A percentile compares a stretch with the other conserved stretches of the same genome.
Conservation (phyloP, 2,797 vertebrate genomes). For the Clarias laeviceps region DNA sequence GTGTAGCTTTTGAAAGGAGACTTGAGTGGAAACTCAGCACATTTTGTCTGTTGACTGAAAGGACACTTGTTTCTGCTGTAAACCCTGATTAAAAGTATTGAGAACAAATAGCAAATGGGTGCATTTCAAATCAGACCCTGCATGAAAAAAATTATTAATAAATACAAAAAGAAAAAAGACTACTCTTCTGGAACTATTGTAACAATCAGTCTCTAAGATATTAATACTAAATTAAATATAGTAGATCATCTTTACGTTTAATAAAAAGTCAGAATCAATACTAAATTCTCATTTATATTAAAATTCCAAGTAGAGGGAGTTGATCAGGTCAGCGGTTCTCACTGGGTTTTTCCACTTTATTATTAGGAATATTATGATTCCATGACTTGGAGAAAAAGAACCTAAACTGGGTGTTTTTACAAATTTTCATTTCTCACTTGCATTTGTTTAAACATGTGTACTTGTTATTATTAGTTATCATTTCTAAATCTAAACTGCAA, state of each 20-base stretch:
- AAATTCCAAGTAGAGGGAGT: neutral
- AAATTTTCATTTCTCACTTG: neutral
- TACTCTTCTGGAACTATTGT: neutral
- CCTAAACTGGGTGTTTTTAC: no score
- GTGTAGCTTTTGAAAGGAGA: no score
- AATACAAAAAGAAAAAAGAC: neutral
- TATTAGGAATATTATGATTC: neutral
- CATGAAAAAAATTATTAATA: neutral
- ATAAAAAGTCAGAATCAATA: neutral
- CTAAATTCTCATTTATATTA: neutral
- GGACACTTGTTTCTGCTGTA: no score
- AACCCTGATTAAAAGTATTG: neutral
- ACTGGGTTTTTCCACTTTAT: neutral
- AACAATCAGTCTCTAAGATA: neutral
- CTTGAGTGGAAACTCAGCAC: no score
- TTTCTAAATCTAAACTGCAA: neutral
- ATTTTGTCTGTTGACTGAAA: no score
- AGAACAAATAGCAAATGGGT: neutral
- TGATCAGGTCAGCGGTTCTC: neutral
- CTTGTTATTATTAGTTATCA: neutral
- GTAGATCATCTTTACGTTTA: neutral
- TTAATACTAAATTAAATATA: neutral
- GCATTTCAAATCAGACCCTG: neutral
- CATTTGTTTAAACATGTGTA: no score
- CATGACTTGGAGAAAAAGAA: neutral